Percentiles rank a stretch among this genome's conserved stretches.
These are phyloP conservation scores for Mycalesis mineus DNA, from an alignment of 2,888 invertebrate genomes.

Conservation along the genomic window DNA sequence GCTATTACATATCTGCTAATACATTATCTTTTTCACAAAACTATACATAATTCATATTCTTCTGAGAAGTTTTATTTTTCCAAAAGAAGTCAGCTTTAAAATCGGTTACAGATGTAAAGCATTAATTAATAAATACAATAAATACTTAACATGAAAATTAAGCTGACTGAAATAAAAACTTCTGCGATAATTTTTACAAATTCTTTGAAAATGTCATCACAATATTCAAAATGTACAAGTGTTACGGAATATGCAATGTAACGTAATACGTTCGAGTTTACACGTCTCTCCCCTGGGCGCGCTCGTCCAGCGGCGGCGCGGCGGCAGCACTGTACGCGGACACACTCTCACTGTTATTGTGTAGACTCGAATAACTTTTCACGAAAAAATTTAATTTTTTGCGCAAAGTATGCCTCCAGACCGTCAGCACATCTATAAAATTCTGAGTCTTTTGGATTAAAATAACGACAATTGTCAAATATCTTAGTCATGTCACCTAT, in stretches of 20 bases:
- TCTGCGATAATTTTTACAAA: conserved; percentile 53
- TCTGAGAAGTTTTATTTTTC: conserved; percentile 46
- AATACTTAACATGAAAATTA: conserved; percentile 62
- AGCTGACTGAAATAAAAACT: conserved; percentile 55
- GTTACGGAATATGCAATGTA: conserved; percentile 34
- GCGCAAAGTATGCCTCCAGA: conserved; percentile 96
- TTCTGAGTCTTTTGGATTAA: conserved; percentile 96
- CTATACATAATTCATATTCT: conserved; percentile 52
- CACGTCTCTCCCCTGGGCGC: conserved; percentile 28
- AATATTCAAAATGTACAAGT: conserved; percentile 65
- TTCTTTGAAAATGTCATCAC: conserved; percentile 65
- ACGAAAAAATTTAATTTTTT: conserved; percentile 92
- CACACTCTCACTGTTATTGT: conserved; percentile 65
- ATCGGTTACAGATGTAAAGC: conserved; percentile 49
- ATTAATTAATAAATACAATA: conserved; percentile 74
- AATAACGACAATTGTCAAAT: conserved; percentile 99
- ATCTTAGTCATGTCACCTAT: conserved; percentile 99
- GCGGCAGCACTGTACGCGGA: conserved; percentile 31
- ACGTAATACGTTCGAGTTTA: conserved; percentile 28
- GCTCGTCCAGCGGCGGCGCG: neutral
- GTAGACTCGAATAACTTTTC: conserved; percentile 86
- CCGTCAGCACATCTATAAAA: conserved; percentile 98
- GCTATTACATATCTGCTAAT: conserved; percentile 70
- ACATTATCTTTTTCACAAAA: conserved; percentile 63
- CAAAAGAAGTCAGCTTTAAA: conserved; percentile 56